phyloP scores from a whole-genome alignment of 2,113 vertebrate species.

The Macquaria ambigua region DNA sequence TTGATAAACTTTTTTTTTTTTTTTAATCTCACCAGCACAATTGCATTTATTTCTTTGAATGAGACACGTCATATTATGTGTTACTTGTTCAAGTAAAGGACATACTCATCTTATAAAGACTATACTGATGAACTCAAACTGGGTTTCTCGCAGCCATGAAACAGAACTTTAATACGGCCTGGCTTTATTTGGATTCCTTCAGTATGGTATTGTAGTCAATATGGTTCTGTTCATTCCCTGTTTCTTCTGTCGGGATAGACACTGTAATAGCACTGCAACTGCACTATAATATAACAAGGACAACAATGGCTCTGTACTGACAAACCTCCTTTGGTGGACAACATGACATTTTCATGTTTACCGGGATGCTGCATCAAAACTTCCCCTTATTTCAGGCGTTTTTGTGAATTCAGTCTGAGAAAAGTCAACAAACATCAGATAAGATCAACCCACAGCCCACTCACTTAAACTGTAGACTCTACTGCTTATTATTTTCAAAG shows the following conservation, averaged over 20 bases:
- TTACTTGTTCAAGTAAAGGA: neutral
- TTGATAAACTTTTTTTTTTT: neutral
- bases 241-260: neutral
- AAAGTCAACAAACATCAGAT: constrained; percentile 18
- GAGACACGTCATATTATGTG: neutral
- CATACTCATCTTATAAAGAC: neutral
- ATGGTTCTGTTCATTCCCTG: constrained; percentile 16
- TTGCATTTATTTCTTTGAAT: neutral
- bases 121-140: neutral
- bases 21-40: neutral
- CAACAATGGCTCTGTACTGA: neutral
- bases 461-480: neutral
- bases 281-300: constrained; percentile 6
- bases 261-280: neutral
- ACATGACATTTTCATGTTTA: constrained; percentile 19
- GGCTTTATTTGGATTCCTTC: neutral
- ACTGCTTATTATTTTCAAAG: neutral
- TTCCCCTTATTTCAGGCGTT: constrained; percentile 23
- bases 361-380: constrained; percentile 29
- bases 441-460: neutral
- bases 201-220: neutral
- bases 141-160: neutral
- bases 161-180: neutral
- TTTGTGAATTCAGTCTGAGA: neutral
- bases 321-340: constrained; percentile 22